Evolutionary conservation across 2,888 invertebrate genomes (phyloP).

Genomic region (Tipula confusa): DNA sequence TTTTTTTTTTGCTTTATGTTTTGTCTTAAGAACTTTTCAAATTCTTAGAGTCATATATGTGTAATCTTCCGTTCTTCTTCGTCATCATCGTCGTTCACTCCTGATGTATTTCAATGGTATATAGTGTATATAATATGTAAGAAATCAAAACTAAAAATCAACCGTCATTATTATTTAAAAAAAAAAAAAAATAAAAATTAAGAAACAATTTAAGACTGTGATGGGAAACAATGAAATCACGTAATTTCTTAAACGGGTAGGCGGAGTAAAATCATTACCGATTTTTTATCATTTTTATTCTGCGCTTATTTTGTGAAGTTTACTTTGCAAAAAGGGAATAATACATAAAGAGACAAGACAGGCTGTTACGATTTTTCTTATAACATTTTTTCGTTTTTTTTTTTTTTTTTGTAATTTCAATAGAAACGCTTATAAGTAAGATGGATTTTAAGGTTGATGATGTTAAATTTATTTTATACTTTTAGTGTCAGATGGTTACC

Average conservation of each 20-base stretch:
- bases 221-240: conserved; percentile 29
- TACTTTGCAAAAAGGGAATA: background rate
- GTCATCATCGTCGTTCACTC: background rate
- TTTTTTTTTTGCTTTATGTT: too few species aligned
- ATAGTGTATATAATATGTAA: background rate
- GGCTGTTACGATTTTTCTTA: conserved; percentile 25
- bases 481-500: too few species aligned
- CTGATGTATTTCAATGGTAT: background rate
- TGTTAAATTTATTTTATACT: conserved; percentile 3
- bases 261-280: conserved; percentile 29
- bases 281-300: background rate
- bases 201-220: conserved; percentile 15
- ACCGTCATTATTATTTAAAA: conserved; percentile 20
- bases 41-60: background rate
- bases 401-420: background rate
- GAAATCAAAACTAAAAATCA: background rate
- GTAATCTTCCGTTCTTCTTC: background rate
- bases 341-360: conserved; percentile 12
- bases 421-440: background rate
- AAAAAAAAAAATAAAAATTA: background rate
- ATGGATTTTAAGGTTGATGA: conserved; percentile 20
- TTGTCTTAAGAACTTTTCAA: background rate
- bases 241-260: conserved; percentile 30
- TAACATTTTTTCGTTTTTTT: background rate
- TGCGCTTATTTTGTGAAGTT: background rate